Evolutionary conservation across 2,888 invertebrate species (phyloP), one percentile per base, ranked within the genome.

Genomic region (Anagyrus pseudococci): DNA sequence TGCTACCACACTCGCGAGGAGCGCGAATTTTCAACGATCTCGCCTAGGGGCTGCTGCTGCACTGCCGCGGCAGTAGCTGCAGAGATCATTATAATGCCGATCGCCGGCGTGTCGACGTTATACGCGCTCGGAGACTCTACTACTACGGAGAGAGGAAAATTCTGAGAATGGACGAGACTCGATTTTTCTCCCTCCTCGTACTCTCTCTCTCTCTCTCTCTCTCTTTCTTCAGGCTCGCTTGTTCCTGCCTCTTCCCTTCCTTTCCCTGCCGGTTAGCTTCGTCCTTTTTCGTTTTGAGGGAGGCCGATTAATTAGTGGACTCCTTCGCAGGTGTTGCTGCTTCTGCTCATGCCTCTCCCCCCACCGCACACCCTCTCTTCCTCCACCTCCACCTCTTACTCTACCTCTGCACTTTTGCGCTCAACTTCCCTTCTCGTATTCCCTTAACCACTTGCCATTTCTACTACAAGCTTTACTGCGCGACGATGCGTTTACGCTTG

Each of bases 61-160:
- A n/a, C n/a, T n/a, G n/a, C n/a, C 41, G 43, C 44, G 50, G 37
- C 17, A 22, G 44, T 20, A 26, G 29, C 23, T 43, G n/a, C 25
- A 29, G 55, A 52, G 64, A 64, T 64, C 59, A 59, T 59, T 64
- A 64, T 59, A 64, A 59, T 46, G 52, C 29, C 29, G 40, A 40
- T 40, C 43, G 19, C 13, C 10, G 4, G 37, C n/a, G 7, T 13
- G 17, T 29, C 6, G 4, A 10, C 10, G 29, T 29, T n/a, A 10
- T 29, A 37, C 29, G n/a, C 6, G 19, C 17, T 57, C 19, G 49
- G 25, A 37, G 37, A 10, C 37, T 17, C 4, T 17, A 43, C 19
- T 4, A 43, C n/a, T 43, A 15, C 19, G n/a, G 43, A 46, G 46
- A 48, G 37, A 52, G 59, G 50, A 49, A 55, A 64, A 59, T 64